phyloP scores from a whole-genome alignment of 2,888 invertebrate genomes.

The Scaptomyza parva region DNA sequence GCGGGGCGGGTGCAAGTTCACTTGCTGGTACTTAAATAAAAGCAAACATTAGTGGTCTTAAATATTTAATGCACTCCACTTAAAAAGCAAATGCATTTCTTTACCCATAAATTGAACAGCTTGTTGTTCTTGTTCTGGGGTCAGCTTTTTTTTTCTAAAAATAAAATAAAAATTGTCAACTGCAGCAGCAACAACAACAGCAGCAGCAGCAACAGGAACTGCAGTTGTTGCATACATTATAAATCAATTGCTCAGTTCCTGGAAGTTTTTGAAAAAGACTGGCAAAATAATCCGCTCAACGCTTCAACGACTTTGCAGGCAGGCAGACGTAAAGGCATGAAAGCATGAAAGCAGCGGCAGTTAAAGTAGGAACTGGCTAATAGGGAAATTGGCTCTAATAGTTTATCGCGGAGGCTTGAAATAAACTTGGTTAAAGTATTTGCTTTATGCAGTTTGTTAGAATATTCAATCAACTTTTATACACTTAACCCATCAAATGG shows the following conservation, averaged over 20 bases:
- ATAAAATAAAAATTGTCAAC: neutral
- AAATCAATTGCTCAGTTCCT: constrained; percentile 62
- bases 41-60: constrained; percentile 21
- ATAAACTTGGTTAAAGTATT: neutral
- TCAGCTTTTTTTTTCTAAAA: neutral
- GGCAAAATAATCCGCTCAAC: constrained; percentile 20
- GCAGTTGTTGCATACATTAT: constrained; percentile 53
- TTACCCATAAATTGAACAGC: constrained; percentile 54
- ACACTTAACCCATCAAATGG: too few species aligned
- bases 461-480: neutral
- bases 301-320: constrained; percentile 23
- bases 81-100: constrained; percentile 51
- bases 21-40: neutral
- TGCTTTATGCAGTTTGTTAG: too few species aligned
- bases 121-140: neutral
- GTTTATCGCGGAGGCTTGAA: too few species aligned
- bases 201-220: constrained; percentile 7
- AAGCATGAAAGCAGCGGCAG: too few species aligned
- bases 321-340: too few species aligned
- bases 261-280: constrained; percentile 13
- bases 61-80: constrained; percentile 62
- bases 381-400: neutral
- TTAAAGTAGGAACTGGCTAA: neutral
- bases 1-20: neutral
- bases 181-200: too few species aligned